These are phyloP conservation scores for Yasuhikotakia modesta DNA, from an alignment of 2,797 vertebrate species.

Conservation along the genomic window DNA sequence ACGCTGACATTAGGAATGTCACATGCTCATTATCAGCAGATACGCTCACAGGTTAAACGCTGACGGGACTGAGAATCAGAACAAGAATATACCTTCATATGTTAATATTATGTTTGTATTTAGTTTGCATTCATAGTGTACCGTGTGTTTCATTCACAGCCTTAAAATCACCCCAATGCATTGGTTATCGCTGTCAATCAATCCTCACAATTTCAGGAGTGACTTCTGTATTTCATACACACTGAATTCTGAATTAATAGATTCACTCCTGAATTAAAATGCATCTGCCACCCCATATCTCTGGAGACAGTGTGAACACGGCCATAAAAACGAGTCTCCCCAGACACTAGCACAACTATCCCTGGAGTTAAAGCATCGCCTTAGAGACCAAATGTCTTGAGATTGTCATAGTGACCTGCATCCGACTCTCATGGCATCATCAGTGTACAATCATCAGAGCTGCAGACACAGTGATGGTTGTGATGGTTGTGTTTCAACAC, in stretches of 20 bases:
- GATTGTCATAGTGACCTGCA: conserved; percentile 40
- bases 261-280: not conserved
- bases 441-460: conserved; percentile 49
- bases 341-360: conserved; percentile 21
- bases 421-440: conserved; percentile 51
- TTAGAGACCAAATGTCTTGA: conserved; percentile 38
- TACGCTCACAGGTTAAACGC: conserved; percentile 67
- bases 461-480: conserved; percentile 57
- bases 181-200: no score
- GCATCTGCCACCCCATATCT: not conserved
- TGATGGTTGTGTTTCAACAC: conserved; percentile 53
- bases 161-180: no score
- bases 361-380: conserved; percentile 40
- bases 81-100: no score
- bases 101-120: no score
- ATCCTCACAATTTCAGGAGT: no score
- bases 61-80: conserved; percentile 54
- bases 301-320: not conserved
- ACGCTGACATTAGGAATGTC: conserved; percentile 58
- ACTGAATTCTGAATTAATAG: no score
- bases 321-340: not conserved
- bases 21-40: conserved; percentile 65
- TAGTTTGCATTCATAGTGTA: no score
- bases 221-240: no score
- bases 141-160: no score